phyloP scores from a whole-genome alignment of 2,113 vertebrate species.

The Tricholaema leucomelas region DNA sequence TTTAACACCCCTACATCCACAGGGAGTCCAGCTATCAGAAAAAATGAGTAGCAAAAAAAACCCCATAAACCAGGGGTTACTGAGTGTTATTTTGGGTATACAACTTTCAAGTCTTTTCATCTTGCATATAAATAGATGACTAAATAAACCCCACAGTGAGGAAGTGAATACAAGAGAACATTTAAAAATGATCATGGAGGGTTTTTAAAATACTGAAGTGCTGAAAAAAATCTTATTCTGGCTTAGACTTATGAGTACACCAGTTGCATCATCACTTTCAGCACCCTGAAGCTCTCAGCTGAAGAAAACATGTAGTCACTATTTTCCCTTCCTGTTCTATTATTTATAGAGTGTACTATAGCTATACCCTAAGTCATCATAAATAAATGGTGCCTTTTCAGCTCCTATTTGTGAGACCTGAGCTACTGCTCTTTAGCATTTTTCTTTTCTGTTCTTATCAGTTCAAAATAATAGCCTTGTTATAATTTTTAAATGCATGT shows the following conservation, averaged over 20 bases:
- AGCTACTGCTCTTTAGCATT: background rate
- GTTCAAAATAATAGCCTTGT: background rate
- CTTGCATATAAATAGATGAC: background rate
- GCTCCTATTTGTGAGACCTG: background rate
- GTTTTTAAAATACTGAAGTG: background rate
- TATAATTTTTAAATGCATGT: background rate
- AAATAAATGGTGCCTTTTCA: background rate
- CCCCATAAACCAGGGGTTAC: background rate
- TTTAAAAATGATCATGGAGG: background rate
- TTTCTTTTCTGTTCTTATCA: background rate
- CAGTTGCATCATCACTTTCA: background rate
- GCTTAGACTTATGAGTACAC: background rate
- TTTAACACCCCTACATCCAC: background rate
- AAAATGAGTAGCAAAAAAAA: background rate
- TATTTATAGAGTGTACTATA: background rate
- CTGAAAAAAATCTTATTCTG: background rate
- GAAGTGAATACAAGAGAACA: background rate
- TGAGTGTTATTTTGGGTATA: background rate
- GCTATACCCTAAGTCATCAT: background rate
- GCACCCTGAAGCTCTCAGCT: background rate
- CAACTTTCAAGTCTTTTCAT: background rate
- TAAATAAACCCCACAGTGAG: background rate
- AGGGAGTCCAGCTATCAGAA: background rate
- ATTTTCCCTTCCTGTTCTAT: background rate
- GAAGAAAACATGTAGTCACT: background rate